Base-by-base conservation (phyloP, 1,140 invertebrate species). In the Panulirus ornatus region DNA sequence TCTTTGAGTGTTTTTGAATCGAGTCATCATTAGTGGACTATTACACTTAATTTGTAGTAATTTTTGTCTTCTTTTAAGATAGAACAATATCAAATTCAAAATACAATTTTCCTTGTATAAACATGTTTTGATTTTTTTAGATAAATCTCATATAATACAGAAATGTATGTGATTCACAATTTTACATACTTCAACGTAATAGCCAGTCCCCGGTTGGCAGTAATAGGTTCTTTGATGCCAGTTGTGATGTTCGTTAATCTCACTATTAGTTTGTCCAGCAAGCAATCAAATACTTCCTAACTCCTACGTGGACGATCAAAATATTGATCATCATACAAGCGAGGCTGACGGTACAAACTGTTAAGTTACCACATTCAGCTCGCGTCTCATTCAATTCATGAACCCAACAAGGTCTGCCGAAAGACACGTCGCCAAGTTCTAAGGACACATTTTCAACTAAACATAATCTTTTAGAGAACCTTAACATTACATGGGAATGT, bases 261-360 rank as follows among this genome's bases (percentile, higher is more conserved):
- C 30, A 76, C 73, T 76, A 30, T 36, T 36, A 8, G 73, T 76
- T 76, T 76, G 38, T 76, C 38, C 73, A 76, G 34, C 73, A 76
- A 76, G 38, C 8, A 76, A 34, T 76, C 22, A 22, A 76, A 76
- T 40, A 38, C 38, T 34, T 36, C 73, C n/a, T n/a, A n/a, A n/a
- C n/a, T n/a, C n/a, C n/a, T n/a, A n/a, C n/a, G n/a, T n/a, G n/a
- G n/a, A n/a, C n/a, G n/a, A n/a, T n/a, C n/a, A n/a, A n/a, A n/a
- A n/a, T n/a, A n/a, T n/a, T n/a, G n/a, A n/a, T n/a, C n/a, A n/a
- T n/a, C n/a, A n/a, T n/a, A n/a, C n/a, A n/a, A n/a, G n/a, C n/a
- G n/a, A n/a, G n/a, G n/a, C n/a, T n/a, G n/a, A n/a, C n/a, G n/a
- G n/a, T n/a, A n/a, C n/a, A n/a, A n/a, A n/a, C n/a, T n/a, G n/a